Conservation (phyloP, 2,888 invertebrate genomes). For the Drosophila fulvimacula region DNA sequence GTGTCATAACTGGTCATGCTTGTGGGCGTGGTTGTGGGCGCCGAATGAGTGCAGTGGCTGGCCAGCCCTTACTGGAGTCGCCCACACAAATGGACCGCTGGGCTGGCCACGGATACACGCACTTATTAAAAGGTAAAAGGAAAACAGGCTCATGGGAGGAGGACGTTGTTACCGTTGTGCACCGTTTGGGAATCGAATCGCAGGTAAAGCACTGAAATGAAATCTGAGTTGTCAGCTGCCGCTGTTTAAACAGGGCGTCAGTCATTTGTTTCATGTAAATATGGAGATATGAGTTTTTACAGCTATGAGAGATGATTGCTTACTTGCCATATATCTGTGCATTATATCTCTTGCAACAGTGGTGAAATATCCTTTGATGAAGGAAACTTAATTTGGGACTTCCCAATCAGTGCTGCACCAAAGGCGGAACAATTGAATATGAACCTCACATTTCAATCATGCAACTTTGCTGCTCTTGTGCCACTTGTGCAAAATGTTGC, state of each 20-base stretch:
- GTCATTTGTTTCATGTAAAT: not conserved
- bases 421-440: slow-evolving; percentile 64
- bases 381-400: slow-evolving; percentile 11
- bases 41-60: slow-evolving; percentile 19
- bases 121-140: slow-evolving; percentile 24
- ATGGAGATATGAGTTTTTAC: not conserved
- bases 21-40: slow-evolving; percentile 33
- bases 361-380: not conserved
- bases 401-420: slow-evolving; percentile 5
- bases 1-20: slow-evolving; percentile 40
- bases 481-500: slow-evolving; percentile 42
- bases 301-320: not conserved
- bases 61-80: slow-evolving; percentile 42
- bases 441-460: slow-evolving; percentile 42
- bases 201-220: slow-evolving; percentile 3
- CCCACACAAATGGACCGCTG: slow-evolving; percentile 40
- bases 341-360: not conserved
- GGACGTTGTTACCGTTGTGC: slow-evolving; percentile 15
- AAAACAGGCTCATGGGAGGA: slow-evolving; percentile 40
- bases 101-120: slow-evolving; percentile 35
- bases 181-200: slow-evolving; percentile 12
- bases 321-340: no score
- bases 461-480: slow-evolving; percentile 41
- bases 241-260: not conserved
- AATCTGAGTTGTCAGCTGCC: slow-evolving; percentile 17